Evolutionary conservation across 2,113 vertebrate species (phyloP).

Genomic region (Regulus satrapa): DNA sequence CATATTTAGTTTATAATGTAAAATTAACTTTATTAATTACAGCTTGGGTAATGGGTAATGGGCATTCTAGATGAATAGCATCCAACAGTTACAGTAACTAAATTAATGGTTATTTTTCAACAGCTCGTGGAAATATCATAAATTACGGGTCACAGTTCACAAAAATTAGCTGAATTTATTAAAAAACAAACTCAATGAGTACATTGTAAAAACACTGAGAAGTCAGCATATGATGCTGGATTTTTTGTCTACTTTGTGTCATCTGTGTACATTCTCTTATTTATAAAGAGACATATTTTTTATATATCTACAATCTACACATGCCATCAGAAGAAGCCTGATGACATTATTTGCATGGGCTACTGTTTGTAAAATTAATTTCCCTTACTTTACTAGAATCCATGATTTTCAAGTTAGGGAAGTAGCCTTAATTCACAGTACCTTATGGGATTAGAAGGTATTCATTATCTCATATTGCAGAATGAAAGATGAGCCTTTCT

Average conservation of each 20-base stretch:
- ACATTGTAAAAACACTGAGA: neutral
- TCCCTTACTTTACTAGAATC: neutral
- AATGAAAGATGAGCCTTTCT: neutral
- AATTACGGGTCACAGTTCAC: neutral
- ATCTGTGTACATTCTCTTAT: neutral
- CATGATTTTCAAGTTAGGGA: neutral
- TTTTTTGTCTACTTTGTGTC: neutral
- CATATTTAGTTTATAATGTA: neutral
- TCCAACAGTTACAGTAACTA: neutral
- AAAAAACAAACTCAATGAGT: neutral
- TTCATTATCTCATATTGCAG: neutral
- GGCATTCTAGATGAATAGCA: neutral
- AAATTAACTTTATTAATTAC: neutral
- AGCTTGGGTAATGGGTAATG: neutral
- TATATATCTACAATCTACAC: neutral
- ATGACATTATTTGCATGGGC: neutral
- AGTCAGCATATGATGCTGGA: neutral
- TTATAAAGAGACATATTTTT: neutral
- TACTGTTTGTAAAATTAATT: neutral
- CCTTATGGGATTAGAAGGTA: neutral
- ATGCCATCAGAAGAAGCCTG: neutral
- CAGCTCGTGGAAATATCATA: neutral
- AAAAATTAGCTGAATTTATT: neutral
- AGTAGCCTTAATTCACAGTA: neutral
- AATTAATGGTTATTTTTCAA: neutral